Conservation (phyloP, 2,888 invertebrate species). For the Alloscopus bannaensis region DNA sequence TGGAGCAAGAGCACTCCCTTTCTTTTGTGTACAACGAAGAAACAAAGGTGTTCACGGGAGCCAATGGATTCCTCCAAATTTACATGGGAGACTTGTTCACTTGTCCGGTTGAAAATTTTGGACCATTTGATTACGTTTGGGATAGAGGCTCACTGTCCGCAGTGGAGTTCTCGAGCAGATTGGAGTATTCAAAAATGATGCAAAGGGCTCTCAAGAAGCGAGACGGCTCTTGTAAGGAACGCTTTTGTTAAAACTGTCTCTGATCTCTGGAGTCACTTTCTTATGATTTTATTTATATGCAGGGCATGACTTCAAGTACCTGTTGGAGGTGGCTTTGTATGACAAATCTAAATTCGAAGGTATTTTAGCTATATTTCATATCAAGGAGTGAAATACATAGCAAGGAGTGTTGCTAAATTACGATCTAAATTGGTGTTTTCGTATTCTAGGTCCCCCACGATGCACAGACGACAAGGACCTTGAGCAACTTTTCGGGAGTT, state of each 20-base stretch:
- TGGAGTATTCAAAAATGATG: conserved; percentile 59
- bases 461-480: conserved; percentile 63
- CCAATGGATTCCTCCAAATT: conserved; percentile 54
- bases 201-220: conserved; percentile 44
- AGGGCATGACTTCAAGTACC: conserved; percentile 64
- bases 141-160: conserved; percentile 68
- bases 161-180: conserved; percentile 56
- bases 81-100: conserved; percentile 66
- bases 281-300: conserved; percentile 1
- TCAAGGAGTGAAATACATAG: background rate
- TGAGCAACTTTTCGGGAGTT: conserved; percentile 54
- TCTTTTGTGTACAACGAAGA: conserved; percentile 49
- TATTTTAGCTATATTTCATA: background rate
- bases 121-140: conserved; percentile 68
- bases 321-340: conserved; percentile 66
- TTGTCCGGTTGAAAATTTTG: conserved; percentile 64
- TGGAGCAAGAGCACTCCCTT: conserved; percentile 62
- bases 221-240: conserved; percentile 5
- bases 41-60: conserved; percentile 41
- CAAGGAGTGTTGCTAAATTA: background rate
- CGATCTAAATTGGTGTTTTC: background rate
- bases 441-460: conserved; percentile 62
- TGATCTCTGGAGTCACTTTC: conserved; percentile 6
- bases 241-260: background rate
- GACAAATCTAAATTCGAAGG: conserved; percentile 64